Evolutionary conservation across 2,113 vertebrate species (phyloP).

Genomic region (Nansenia antarctica): DNA sequence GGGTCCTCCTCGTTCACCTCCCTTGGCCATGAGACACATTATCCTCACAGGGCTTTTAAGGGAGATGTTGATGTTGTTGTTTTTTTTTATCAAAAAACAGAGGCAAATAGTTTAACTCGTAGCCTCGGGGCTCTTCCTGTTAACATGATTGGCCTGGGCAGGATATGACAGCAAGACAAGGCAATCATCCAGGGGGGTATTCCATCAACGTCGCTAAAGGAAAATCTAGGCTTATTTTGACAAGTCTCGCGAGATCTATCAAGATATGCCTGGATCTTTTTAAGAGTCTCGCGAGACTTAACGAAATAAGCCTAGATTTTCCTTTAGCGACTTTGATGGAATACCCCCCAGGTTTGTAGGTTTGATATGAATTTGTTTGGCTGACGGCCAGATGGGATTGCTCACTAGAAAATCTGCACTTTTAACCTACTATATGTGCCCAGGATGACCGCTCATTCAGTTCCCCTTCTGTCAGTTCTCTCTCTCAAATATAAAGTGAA

Average conservation of each 20-base stretch:
- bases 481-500: not conserved
- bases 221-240: too few relatives aligned
- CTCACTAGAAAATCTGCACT: constrained; percentile 15
- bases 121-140: not conserved
- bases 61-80: too few relatives aligned
- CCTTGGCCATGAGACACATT: too few relatives aligned
- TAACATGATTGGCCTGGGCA: constrained; percentile 5
- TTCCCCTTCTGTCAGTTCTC: not conserved
- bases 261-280: too few relatives aligned
- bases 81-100: not conserved
- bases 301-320: too few relatives aligned
- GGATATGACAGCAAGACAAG: constrained; percentile 12
- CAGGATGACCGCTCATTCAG: not conserved
- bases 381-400: not conserved
- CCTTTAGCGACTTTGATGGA: too few relatives aligned
- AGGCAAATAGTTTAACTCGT: not conserved
- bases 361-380: constrained; percentile 19
- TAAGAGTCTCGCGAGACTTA: too few relatives aligned
- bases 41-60: too few relatives aligned
- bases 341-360: too few relatives aligned
- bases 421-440: not conserved
- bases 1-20: too few relatives aligned
- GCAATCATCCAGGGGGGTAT: not conserved
- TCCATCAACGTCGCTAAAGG: too few relatives aligned
- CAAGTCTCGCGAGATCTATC: too few relatives aligned